Conservation (phyloP, 2,797 vertebrate species). For the Coregonus sp. region DNA sequence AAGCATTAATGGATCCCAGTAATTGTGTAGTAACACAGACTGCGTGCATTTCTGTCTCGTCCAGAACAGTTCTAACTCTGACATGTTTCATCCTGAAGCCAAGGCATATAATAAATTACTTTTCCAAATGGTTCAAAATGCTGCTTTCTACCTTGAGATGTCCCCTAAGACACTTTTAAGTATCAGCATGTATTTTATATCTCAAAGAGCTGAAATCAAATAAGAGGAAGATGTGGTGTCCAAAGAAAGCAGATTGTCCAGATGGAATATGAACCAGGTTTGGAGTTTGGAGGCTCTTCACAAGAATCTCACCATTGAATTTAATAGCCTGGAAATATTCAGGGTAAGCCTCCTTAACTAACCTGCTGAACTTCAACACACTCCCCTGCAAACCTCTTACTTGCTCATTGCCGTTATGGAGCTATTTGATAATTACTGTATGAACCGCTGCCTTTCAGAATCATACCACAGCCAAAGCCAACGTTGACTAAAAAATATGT, state of each 20-base stretch:
- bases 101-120: constrained; percentile 60
- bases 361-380: constrained; percentile 48
- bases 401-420: constrained; percentile 29
- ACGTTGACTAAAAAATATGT: too few species aligned
- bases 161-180: constrained; percentile 57
- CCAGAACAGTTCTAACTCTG: constrained; percentile 38
- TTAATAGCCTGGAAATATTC: constrained; percentile 63
- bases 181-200: constrained; percentile 64
- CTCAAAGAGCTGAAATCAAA: constrained; percentile 70
- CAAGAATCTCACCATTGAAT: constrained; percentile 63
- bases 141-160: constrained; percentile 39
- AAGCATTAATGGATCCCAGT: constrained; percentile 54
- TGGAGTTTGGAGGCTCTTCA: constrained; percentile 71
- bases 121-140: constrained; percentile 47
- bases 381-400: constrained; percentile 3
- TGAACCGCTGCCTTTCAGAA: not conserved
- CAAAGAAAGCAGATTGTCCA: constrained; percentile 73
- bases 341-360: constrained; percentile 43
- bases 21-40: constrained; percentile 54
- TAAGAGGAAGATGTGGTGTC: constrained; percentile 64
- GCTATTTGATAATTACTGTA: constrained; percentile 25
- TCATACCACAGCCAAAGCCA: not conserved
- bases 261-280: constrained; percentile 73
- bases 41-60: constrained; percentile 41
- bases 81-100: constrained; percentile 38